Conservation (phyloP, 2,888 invertebrate genomes). For the Temnothorax ravouxi region DNA sequence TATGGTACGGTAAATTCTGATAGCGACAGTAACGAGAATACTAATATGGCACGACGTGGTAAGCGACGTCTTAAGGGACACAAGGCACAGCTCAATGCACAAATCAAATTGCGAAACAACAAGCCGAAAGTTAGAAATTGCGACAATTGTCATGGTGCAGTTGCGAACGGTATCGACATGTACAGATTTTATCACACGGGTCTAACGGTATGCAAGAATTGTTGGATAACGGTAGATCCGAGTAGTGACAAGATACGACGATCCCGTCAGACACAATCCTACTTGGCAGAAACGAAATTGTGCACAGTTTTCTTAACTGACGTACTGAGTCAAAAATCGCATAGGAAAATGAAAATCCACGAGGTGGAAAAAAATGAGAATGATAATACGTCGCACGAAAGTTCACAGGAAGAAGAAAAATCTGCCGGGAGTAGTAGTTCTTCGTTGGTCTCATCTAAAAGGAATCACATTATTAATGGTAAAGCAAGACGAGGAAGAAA, state of each 20-base stretch:
- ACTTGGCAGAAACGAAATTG: conserved; percentile 69
- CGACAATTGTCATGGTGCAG: conserved; percentile 73
- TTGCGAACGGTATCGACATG: conserved; percentile 75
- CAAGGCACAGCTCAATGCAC: not conserved
- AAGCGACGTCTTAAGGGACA: not conserved
- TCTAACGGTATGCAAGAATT: conserved; percentile 80
- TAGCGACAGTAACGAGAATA: conserved; percentile 67
- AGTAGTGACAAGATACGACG: conserved; percentile 56
- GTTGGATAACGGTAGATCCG: conserved; percentile 79
- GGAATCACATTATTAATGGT: not conserved
- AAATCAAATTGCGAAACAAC: not conserved
- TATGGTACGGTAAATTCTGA: conserved; percentile 68
- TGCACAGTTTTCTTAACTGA: conserved; percentile 83
- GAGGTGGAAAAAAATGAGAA: conserved; percentile 74
- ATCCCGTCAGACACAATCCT: not conserved
- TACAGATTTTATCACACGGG: conserved; percentile 79
- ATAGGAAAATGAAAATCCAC: conserved; percentile 62
- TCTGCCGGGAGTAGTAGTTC: not conserved
- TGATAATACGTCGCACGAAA: conserved; percentile 74
- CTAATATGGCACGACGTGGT: conserved; percentile 55
- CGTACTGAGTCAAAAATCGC: conserved; percentile 69
- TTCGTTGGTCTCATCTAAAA: not conserved
- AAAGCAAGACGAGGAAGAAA: conserved; percentile 36
- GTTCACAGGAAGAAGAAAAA: conserved; percentile 55
- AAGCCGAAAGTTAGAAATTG: conserved; percentile 66